Evolutionary conservation across 2,888 invertebrate species (phyloP).

Genomic region (Diloba caeruleocephala): DNA sequence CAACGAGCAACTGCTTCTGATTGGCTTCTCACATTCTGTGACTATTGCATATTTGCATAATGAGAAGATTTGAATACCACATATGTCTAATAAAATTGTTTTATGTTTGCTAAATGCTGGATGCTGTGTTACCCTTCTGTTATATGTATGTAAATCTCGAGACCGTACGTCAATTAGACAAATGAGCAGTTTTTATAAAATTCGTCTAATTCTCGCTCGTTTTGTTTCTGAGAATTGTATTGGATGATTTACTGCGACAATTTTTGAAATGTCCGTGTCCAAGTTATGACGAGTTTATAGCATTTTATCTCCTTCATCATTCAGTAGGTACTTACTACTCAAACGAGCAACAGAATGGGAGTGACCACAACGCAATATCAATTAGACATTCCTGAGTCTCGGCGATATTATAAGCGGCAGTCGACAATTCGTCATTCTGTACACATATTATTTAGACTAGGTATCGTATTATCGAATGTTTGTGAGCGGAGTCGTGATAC

Average conservation of each 20-base stretch:
- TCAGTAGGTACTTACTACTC: slow-evolving; percentile 63
- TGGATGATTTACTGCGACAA: slow-evolving; percentile 62
- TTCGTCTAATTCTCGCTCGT: slow-evolving; percentile 60
- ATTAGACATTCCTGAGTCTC: slow-evolving; percentile 70
- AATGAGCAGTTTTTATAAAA: slow-evolving; percentile 61
- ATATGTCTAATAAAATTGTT: slow-evolving; percentile 49
- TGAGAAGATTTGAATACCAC: slow-evolving; percentile 56
- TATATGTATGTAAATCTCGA: slow-evolving; percentile 50
- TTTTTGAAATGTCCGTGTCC: slow-evolving; percentile 43
- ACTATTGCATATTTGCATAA: slow-evolving; percentile 66
- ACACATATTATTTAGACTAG: slow-evolving; percentile 71
- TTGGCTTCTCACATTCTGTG: slow-evolving; percentile 65
- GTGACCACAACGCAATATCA: slow-evolving; percentile 73
- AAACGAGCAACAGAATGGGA: slow-evolving; percentile 65
- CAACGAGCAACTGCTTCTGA: slow-evolving; percentile 51
- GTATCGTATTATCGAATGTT: slow-evolving; percentile 71
- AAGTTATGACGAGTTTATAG: slow-evolving; percentile 55
- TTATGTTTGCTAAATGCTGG: slow-evolving; percentile 41
- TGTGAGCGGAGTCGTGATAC: slow-evolving; percentile 74
- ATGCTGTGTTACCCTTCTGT: slow-evolving; percentile 42
- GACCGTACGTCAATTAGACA: slow-evolving; percentile 59
- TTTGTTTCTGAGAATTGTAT: slow-evolving; percentile 57
- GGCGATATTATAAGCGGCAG: slow-evolving; percentile 56
- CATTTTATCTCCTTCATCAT: slow-evolving; percentile 64
- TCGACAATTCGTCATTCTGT: slow-evolving; percentile 70